These are phyloP conservation scores for Drosophila azteca DNA, from an alignment of 1,140 invertebrate genomes.

Conservation along the genomic window DNA sequence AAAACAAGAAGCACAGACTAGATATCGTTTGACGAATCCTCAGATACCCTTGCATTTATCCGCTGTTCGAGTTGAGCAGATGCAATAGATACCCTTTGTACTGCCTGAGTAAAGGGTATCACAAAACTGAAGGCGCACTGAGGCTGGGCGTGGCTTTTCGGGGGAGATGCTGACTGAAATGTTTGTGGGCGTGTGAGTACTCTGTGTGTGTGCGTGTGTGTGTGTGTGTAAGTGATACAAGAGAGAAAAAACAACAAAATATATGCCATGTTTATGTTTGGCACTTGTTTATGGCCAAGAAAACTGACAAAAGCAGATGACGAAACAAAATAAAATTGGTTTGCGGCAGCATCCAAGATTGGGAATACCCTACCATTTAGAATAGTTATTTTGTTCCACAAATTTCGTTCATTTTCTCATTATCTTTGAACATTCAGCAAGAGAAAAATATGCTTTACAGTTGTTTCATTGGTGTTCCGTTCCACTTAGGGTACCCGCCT, in stretches of 20 bases:
- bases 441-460: not conserved
- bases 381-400: no score
- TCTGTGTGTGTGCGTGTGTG: slow-evolving; percentile 3
- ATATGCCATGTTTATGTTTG: slow-evolving; percentile 62
- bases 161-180: slow-evolving; percentile 58
- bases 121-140: not conserved
- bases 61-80: no score
- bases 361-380: not conserved
- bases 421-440: no score
- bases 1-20: slow-evolving; percentile 26
- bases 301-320: slow-evolving; percentile 46
- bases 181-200: slow-evolving; percentile 24
- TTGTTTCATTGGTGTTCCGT: not conserved
- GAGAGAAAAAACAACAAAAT: slow-evolving; percentile 25
- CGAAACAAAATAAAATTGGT: slow-evolving; percentile 19
- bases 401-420: no score
- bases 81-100: no score
- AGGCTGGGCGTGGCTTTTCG: slow-evolving; percentile 13
- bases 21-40: no score
- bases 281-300: slow-evolving; percentile 62
- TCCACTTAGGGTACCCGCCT: no score
- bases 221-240: slow-evolving; percentile 15
- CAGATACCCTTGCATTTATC: no score
- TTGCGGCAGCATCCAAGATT: not conserved
- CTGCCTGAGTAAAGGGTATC: no score